Conservation (phyloP, 2,113 vertebrate species). For the Zosterops pallidus region DNA sequence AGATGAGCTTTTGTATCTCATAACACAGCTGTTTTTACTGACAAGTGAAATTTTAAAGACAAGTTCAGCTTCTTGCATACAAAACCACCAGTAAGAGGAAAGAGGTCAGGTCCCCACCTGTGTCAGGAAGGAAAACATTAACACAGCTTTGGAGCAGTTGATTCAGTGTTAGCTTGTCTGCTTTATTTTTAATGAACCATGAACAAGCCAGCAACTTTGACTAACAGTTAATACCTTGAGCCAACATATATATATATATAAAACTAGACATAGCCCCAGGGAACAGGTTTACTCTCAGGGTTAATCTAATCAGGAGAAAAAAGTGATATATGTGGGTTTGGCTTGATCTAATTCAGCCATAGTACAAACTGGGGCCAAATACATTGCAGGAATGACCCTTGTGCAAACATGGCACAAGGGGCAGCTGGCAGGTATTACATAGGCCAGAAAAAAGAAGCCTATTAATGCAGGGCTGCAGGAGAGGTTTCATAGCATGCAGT, state of each 20-base stretch:
- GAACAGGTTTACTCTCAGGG: not conserved
- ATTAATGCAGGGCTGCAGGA: not conserved
- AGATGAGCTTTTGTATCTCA: not conserved
- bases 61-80: not conserved
- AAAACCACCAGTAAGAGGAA: not conserved
- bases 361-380: not conserved
- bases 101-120: not conserved
- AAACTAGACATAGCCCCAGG: not conserved
- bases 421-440: not conserved
- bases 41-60: not conserved
- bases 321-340: not conserved
- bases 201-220: not conserved
- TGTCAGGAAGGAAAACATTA: not conserved
- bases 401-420: accelerated
- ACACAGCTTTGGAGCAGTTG: not conserved
- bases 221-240: not conserved
- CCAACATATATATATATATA: not conserved
- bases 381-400: not conserved
- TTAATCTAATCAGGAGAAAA: not conserved
- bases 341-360: not conserved
- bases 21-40: not conserved
- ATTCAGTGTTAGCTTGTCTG: not conserved
- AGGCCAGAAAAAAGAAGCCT: not conserved
- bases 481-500: not conserved
- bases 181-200: not conserved